phyloP scores from a whole-genome alignment of 2,888 invertebrate genomes.

The Caenorhabditis sulstoni region DNA sequence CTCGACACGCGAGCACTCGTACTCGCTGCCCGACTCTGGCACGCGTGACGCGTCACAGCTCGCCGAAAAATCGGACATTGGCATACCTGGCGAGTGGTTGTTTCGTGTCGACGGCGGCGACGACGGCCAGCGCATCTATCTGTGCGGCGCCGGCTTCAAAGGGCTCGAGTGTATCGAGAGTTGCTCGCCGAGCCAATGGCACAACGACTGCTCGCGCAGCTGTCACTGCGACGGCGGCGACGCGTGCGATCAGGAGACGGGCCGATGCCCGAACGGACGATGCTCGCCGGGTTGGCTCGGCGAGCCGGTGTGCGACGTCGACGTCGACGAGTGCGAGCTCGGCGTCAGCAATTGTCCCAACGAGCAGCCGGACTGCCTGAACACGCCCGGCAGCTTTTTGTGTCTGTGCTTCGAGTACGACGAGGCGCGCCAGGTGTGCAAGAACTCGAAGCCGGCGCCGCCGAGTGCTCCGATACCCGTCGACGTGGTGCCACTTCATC shows the following conservation, averaged over 20 bases:
- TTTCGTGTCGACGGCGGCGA: constrained; percentile 79
- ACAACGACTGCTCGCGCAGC: constrained; percentile 67
- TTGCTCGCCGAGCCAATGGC: constrained; percentile 71
- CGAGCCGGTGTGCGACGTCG: constrained; percentile 74
- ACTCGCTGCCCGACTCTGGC: constrained; percentile 79
- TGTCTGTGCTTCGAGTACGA: constrained; percentile 87
- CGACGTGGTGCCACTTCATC: constrained; percentile 56
- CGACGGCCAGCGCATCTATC: too few relatives aligned
- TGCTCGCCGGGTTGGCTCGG: constrained; percentile 78
- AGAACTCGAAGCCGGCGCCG: constrained; percentile 46
- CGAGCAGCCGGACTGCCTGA: constrained; percentile 92
- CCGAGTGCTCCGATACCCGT: constrained; percentile 57
- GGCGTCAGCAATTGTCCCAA: constrained; percentile 80
- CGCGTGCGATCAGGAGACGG: constrained; percentile 77
- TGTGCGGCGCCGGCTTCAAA: constrained; percentile 80
- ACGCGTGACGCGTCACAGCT: constrained; percentile 72
- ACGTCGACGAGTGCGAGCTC: constrained; percentile 86
- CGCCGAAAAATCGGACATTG: constrained; percentile 80
- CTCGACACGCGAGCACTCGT: constrained; percentile 60
- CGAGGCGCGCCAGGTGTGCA: constrained; percentile 60
- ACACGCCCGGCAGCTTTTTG: constrained; percentile 91
- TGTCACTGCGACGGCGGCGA: constrained; percentile 78
- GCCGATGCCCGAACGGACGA: constrained; percentile 74
- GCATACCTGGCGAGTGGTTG: constrained; percentile 81
- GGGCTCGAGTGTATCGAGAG: constrained; percentile 80